Evolutionary conservation across 2,888 invertebrate genomes (phyloP), one percentile per base, ranked within the genome.

Genomic region (Drosophila pseudotakahashii): DNA sequence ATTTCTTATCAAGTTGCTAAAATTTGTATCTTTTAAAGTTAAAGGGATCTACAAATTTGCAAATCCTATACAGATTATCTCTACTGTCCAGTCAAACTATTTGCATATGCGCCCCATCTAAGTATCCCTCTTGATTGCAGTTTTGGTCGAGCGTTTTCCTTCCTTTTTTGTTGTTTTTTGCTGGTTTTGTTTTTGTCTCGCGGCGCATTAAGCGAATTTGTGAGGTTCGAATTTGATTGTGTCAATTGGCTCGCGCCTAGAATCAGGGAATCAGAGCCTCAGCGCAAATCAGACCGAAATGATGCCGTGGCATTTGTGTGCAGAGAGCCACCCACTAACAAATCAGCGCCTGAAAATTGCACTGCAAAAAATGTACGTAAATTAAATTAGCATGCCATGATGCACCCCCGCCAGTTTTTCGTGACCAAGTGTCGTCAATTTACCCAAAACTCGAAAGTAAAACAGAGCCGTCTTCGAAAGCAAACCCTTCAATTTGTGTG

Each of bases 141-240:
- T 74, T 75, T 79, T 76, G 69, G 48, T 66, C 68, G 51, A 60
- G 59, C 37, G 1, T 32, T 32, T 45, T 45, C 26, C 9, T 45
- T 19, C 19, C 19, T 19, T 19, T 30, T 45, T 32, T 47, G 16
- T 1, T 7, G 2, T 37, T 50, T 45, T 69, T 78, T 70, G 64
- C 69, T 53, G 19, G 47, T 59, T 53, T 63, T 50, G 64, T 66
- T 58, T 67, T 63, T 73, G 76, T 71, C 64, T 68, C 55, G 70
- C 47, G 79, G 77, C 79, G 91, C 91, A 83, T 90, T 91, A 90
- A 90, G 81, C 83, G 88, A 90, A 91, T 90, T 73, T 90, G 89
- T 81, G 89, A 88, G 79, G 57, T 74, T 73, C 80, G 89, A 90
- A 90, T 91, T 91, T 91, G 91, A 91, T 91, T 91, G 91, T 86